Conservation (phyloP, 2,113 vertebrate species). For the Coreoperca whiteheadi region DNA sequence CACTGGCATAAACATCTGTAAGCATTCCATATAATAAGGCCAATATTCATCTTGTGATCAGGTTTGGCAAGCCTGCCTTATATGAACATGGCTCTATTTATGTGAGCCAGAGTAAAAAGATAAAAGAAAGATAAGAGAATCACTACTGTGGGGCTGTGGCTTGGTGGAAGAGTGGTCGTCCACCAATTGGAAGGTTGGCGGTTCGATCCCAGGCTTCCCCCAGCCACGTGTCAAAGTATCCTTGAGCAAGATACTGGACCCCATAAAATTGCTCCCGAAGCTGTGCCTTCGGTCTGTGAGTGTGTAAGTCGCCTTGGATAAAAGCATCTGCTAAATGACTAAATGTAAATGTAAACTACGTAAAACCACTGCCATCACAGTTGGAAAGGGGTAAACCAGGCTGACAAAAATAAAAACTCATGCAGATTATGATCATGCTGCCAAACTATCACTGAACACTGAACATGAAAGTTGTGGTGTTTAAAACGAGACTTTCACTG, state of each 20-base stretch:
- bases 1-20: not conserved
- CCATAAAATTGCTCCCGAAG: no score
- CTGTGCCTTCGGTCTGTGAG: no score
- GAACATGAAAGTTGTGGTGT: not conserved
- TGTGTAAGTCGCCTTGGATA: no score
- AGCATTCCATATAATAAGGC: constrained; percentile 5
- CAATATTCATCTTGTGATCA: not conserved
- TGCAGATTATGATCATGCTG: constrained; percentile 34
- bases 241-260: no score
- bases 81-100: not conserved
- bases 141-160: no score
- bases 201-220: no score
- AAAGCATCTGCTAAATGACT: no score
- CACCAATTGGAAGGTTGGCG: no score
- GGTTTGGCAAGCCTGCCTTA: not conserved
- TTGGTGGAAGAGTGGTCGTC: no score
- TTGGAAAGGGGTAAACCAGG: constrained; percentile 5
- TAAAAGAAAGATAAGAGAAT: not conserved
- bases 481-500: not conserved
- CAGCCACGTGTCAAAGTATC: no score
- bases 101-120: not conserved
- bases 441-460: constrained; percentile 29
- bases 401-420: constrained; percentile 15
- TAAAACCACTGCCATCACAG: not conserved
- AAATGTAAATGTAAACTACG: no score